A percentile compares a stretch with the other conserved stretches of the same genome.
These are phyloP conservation scores for Erynnis tages DNA, from an alignment of 2,888 invertebrate genomes.

Conservation along the genomic window DNA sequence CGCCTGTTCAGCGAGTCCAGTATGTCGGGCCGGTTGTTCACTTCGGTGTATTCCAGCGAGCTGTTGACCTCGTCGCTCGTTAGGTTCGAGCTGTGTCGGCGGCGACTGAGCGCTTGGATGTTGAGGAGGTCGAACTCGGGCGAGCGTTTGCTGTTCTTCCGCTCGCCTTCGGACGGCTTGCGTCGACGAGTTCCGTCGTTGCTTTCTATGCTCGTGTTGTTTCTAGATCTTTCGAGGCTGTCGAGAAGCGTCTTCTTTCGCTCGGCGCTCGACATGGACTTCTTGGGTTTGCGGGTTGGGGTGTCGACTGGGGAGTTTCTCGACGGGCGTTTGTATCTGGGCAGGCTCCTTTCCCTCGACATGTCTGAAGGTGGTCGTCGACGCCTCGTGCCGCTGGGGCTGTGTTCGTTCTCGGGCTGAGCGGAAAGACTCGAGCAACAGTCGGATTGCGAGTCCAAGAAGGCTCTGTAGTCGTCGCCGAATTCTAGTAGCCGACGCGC, in stretches of 20 bases:
- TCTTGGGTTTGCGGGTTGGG: conserved; percentile 69
- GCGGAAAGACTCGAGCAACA: conserved; percentile 91
- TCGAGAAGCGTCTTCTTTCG: conserved; percentile 73
- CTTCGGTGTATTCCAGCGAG: conserved; percentile 74
- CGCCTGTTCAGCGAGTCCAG: conserved; percentile 67
- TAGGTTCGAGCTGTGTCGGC: conserved; percentile 72
- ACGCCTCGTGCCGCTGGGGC: conserved; percentile 61
- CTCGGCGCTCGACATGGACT: conserved; percentile 76
- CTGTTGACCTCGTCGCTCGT: conserved; percentile 77
- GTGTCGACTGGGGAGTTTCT: conserved; percentile 66
- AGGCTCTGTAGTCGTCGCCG: conserved; percentile 94
- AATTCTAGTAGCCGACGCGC: conserved; percentile 91
- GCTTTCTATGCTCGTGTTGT: conserved; percentile 75
- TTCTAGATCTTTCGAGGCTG: conserved; percentile 71
- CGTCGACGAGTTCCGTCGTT: conserved; percentile 66
- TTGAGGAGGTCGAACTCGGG: conserved; percentile 73
- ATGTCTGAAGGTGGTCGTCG: conserved; percentile 68
- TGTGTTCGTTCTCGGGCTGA: conserved; percentile 71
- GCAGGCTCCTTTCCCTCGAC: conserved; percentile 58
- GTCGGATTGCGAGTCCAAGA: conserved; percentile 94
- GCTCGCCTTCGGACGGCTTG: conserved; percentile 62
- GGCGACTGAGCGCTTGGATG: conserved; percentile 64
- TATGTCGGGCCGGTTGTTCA: conserved; percentile 73
- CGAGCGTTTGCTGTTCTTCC: conserved; percentile 67
- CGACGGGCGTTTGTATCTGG: conserved; percentile 64